These are phyloP conservation scores for Dreissena polymorpha DNA, from an alignment of 1,140 invertebrate genomes.

Conservation along the genomic window DNA sequence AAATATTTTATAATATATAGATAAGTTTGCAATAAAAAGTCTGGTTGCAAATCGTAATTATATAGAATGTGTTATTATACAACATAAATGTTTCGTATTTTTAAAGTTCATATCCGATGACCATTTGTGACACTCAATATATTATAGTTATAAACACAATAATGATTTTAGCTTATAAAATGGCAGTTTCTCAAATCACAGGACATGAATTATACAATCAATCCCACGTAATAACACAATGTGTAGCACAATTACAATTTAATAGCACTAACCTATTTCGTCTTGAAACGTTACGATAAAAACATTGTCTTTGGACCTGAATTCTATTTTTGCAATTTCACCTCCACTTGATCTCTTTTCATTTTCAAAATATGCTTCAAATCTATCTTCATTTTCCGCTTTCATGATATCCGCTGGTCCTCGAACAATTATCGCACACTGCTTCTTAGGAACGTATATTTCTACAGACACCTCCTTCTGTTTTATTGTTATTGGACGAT, in stretches of 20 bases:
- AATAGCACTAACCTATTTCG: neutral
- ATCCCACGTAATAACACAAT: no score
- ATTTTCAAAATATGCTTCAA: neutral
- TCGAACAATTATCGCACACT: neutral
- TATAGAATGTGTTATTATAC: no score
- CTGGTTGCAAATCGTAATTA: no score
- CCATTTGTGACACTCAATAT: no score
- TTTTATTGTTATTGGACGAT: neutral
- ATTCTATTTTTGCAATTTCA: neutral
- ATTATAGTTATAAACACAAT: no score
- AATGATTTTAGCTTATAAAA: no score
- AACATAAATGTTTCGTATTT: no score
- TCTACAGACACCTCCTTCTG: neutral
- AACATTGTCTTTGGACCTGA: neutral
- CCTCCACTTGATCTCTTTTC: neutral
- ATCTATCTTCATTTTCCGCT: neutral
- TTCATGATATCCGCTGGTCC: neutral
- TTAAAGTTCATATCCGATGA: no score
- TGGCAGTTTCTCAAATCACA: neutral
- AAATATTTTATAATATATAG: neutral
- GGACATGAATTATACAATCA: neutral
- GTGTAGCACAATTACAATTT: no score
- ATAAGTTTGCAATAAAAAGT: neutral
- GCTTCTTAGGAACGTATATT: neutral
- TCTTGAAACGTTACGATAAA: neutral